Conservation (phyloP, 2,113 vertebrate species). For the Lontra canadensis region DNA sequence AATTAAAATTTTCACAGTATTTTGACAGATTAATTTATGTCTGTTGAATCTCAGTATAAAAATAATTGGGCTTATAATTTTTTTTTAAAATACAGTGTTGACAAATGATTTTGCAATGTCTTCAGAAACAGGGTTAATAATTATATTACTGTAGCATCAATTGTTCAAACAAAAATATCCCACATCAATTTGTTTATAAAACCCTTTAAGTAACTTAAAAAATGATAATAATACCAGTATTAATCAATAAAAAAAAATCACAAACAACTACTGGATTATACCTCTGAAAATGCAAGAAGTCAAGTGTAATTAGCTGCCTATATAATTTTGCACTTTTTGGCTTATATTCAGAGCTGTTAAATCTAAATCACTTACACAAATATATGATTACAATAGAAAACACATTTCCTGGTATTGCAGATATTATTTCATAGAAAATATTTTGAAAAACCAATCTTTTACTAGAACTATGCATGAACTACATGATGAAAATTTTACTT, state of each 20-base stretch:
- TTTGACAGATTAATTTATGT: background rate
- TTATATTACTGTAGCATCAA: background rate
- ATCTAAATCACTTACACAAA: background rate
- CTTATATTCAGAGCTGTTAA: background rate
- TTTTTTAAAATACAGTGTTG: background rate
- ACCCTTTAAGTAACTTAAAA: background rate
- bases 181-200: background rate
- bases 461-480: background rate
- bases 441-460: background rate
- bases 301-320: background rate
- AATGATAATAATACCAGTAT: background rate
- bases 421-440: background rate
- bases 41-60: background rate
- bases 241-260: background rate
- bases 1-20: background rate
- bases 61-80: background rate
- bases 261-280: background rate
- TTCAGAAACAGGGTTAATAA: constrained; percentile 26
- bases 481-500: background rate
- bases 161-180: background rate
- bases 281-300: background rate
- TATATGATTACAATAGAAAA: background rate
- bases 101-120: constrained; percentile 18
- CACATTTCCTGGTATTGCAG: background rate
- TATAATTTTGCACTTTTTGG: background rate